Percentiles rank a stretch among this genome's conserved stretches.
Evolutionary conservation across 2,888 invertebrate species (phyloP).

Genomic region (Resseliella maxima): DNA sequence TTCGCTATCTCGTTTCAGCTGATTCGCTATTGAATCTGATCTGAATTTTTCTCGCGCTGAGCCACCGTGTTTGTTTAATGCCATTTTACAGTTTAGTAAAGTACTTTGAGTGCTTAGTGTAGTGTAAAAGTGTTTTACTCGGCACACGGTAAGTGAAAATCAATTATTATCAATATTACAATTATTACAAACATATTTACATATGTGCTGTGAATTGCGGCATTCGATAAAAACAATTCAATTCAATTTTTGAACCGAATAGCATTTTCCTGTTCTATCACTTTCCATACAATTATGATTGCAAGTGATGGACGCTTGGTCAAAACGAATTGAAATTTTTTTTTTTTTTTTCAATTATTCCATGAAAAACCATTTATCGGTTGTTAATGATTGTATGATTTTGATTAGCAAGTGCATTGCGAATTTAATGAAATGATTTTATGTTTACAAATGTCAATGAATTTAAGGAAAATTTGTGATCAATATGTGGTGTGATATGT

Average conservation of each 20-base stretch:
- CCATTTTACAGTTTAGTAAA: constrained; percentile 60
- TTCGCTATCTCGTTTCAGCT: constrained; percentile 20
- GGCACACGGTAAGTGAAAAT: constrained; percentile 59
- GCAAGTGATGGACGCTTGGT: too few species aligned
- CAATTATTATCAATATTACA: not conserved
- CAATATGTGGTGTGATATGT: too few species aligned
- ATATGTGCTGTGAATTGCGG: too few species aligned
- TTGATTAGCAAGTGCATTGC: not conserved
- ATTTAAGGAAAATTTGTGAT: not conserved
- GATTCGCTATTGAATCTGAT: constrained; percentile 13
- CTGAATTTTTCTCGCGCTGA: not conserved
- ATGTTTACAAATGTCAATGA: not conserved
- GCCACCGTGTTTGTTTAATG: not conserved
- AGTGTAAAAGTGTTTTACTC: constrained; percentile 60
- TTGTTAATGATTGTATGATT: too few species aligned
- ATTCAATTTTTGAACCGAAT: too few species aligned
- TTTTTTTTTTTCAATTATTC: not conserved
- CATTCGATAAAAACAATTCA: too few species aligned
- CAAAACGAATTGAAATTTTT: too few species aligned
- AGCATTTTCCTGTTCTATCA: too few species aligned
- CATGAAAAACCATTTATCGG: too few species aligned
- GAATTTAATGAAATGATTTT: not conserved
- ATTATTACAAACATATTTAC: too few species aligned
- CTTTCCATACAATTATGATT: too few species aligned
- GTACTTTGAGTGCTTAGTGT: constrained; percentile 61